Evolutionary conservation across 1,140 invertebrate species (phyloP).

Genomic region (Dolichoris vasculosae): DNA sequence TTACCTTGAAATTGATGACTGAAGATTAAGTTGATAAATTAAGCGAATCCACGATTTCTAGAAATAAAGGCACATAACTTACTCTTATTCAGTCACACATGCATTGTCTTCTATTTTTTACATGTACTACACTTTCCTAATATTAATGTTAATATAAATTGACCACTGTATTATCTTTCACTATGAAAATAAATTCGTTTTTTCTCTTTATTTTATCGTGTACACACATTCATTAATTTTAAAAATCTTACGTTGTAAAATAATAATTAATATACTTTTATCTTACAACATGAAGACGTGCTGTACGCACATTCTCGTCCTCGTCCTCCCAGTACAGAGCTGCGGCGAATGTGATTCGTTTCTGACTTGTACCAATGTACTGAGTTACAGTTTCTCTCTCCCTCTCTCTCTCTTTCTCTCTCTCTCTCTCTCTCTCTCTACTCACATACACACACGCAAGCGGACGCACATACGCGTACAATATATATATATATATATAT

Average conservation of each 20-base stretch:
- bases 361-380: slow-evolving; percentile 19
- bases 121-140: not conserved
- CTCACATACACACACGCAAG: not conserved
- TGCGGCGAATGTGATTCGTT: slow-evolving; percentile 36
- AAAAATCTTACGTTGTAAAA: not conserved
- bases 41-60: not conserved
- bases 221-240: not conserved
- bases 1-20: not conserved
- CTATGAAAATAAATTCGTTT: not conserved
- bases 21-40: not conserved
- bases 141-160: not conserved
- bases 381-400: not conserved
- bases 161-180: not conserved
- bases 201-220: not conserved
- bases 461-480: not conserved
- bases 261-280: not conserved
- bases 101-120: not conserved
- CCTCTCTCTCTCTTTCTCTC: slow-evolving; percentile 6
- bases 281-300: not conserved
- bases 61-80: not conserved
- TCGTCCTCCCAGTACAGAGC: slow-evolving; percentile 28
- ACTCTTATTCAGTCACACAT: not conserved
- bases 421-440: not conserved
- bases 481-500: not conserved
- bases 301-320: not conserved